Evolutionary conservation across 2,797 vertebrate species (phyloP).

Genomic region (Carduelis carduelis): DNA sequence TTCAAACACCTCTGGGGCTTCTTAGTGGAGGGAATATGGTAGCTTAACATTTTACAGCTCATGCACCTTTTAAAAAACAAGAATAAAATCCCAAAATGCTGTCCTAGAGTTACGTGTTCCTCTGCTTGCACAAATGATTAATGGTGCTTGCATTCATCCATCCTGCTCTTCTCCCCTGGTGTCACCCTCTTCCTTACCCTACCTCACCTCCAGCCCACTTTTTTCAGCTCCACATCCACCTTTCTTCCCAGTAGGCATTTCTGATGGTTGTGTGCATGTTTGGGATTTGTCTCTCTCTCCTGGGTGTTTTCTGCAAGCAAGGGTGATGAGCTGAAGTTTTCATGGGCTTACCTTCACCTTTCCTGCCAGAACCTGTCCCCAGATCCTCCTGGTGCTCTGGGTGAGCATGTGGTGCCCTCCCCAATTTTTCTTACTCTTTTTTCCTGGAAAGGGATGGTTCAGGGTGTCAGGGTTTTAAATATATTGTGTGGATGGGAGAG

Average conservation of each 20-base stretch:
- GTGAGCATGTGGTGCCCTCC: not conserved
- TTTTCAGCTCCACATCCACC: not conserved
- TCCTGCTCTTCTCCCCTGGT: not conserved
- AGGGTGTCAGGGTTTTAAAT: not conserved
- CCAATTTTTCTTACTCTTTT: not conserved
- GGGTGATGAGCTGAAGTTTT: not conserved
- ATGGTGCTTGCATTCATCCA: not conserved
- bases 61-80: not conserved
- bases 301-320: not conserved
- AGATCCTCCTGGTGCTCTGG: not conserved
- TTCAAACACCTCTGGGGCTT: not conserved
- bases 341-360: not conserved
- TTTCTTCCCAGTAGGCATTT: fast-evolving
- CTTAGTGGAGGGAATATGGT: not conserved
- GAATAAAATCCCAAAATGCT: not conserved
- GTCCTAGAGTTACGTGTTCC: fast-evolving
- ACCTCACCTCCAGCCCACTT: not conserved
- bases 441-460: not conserved
- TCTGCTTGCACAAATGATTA: not conserved
- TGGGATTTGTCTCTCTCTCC: not conserved
- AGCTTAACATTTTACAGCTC: not conserved
- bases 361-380: not conserved
- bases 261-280: fast-evolving
- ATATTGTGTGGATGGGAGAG: not conserved
- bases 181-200: not conserved